phyloP scores from a whole-genome alignment of 2,113 vertebrate species.

The Nannospalax galili region DNA sequence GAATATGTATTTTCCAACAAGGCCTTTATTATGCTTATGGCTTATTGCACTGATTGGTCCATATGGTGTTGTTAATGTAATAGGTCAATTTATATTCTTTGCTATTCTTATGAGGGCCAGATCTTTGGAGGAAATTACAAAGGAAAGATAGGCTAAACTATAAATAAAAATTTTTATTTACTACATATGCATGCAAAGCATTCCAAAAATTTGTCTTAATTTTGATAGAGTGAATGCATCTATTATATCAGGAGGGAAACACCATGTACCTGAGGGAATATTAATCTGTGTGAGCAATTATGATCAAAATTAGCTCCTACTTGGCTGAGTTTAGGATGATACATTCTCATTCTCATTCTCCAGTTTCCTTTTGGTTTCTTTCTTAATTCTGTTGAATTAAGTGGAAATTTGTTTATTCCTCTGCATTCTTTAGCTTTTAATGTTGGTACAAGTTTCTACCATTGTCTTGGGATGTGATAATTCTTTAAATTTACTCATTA shows the following conservation, averaged over 20 bases:
- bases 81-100: not conserved
- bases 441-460: not conserved
- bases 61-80: not conserved
- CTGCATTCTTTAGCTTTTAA: not conserved
- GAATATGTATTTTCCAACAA: not conserved
- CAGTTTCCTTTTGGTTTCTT: not conserved
- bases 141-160: not conserved
- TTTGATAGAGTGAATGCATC: conserved; percentile 4
- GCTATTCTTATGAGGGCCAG: not conserved
- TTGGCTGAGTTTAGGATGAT: not conserved
- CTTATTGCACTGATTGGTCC: not conserved
- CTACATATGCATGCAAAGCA: not conserved
- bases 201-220: not conserved
- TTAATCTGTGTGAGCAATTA: not conserved
- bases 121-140: conserved; percentile 32
- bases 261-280: not conserved
- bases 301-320: not conserved
- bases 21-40: not conserved
- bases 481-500: too few species aligned
- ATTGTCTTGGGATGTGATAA: too few species aligned
- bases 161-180: conserved; percentile 5
- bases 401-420: too few species aligned
- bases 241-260: not conserved
- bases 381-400: not conserved
- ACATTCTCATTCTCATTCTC: not conserved